These are phyloP conservation scores for Diabrotica undecimpunctata DNA, from an alignment of 1,140 invertebrate genomes.

Conservation along the genomic window DNA sequence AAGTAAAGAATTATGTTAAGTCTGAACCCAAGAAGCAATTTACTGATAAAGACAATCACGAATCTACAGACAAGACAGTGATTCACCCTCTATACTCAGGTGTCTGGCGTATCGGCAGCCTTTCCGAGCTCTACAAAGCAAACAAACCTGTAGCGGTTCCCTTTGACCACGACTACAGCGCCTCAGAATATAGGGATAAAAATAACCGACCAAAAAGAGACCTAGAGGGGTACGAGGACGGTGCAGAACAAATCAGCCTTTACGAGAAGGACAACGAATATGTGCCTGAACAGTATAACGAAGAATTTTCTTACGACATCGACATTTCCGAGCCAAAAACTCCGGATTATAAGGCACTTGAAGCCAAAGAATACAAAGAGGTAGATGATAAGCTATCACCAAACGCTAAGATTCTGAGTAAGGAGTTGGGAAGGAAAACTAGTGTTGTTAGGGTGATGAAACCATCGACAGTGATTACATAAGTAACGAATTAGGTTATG, in stretches of 20 bases:
- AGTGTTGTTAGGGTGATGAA: background rate
- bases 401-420: conserved; percentile 10
- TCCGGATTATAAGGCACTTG: conserved; percentile 8
- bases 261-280: conserved; percentile 7
- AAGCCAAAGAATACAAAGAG: background rate
- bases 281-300: conserved; percentile 8
- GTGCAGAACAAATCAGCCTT: background rate
- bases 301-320: background rate
- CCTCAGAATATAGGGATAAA: conserved; percentile 9
- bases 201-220: background rate
- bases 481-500: background rate
- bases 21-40: conserved; percentile 4
- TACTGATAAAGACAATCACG: conserved; percentile 8
- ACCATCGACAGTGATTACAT: conserved; percentile 4
- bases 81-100: conserved; percentile 14
- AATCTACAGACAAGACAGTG: conserved; percentile 14
- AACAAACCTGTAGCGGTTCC: conserved; percentile 14
- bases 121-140: conserved; percentile 12
- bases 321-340: conserved; percentile 7
- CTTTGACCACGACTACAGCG: conserved; percentile 17
- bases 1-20: background rate
- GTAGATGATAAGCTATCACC: conserved; percentile 10
- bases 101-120: background rate
- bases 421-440: conserved; percentile 12
- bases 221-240: background rate